Evolutionary conservation across 2,797 vertebrate species (phyloP), one percentile per base, ranked within the genome.

Genomic region (Acridotheres tristis): DNA sequence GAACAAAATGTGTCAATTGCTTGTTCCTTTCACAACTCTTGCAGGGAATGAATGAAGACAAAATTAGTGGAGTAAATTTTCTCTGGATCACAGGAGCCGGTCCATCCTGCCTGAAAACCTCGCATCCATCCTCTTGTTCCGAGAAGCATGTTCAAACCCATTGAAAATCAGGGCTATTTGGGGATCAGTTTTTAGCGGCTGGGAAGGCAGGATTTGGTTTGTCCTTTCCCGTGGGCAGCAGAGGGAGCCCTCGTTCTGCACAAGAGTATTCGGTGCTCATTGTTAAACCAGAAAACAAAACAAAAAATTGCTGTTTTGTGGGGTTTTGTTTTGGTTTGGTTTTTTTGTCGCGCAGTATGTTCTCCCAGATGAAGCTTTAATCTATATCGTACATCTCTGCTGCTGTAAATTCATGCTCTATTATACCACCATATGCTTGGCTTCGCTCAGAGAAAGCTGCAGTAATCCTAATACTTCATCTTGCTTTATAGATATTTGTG

Each of bases 241-340:
- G 97, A 98, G 97, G 96, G 97, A 94, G 97, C 97, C 66, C 89
- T 91, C 13, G 95, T 47, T 96, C 96, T 66, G 96, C 53, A 42
- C 7, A 94, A 97, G 71, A 42, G 6, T 5, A 0, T 7, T 30
- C 15, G 9, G 43, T 13, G 18, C 43, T 72, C 62, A 5, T 54
- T 17, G 4, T 16, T 63, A 78, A 94, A 93, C 34, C 58, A 57
- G 66, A 74, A 87, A 93, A 51, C 45, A 42, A 40, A 50, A 8
- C 58, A 69, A 45, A 68, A 68, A n/a, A 2, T 7, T 27, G 34
- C 20, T 53, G 16, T 22, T 48, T 79, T 40, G 54, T 36, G 16
- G 8, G 5, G 5, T 53, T 42, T 26, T 21, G 8, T 6, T 48
- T 10, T 12, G 8, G 9, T 51, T 21, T 73, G 6, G 36, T 36